Percentiles rank a stretch among this genome's conserved stretches.
Evolutionary conservation across 1,140 invertebrate genomes (phyloP).

Genomic region (Drosophila baimaii): DNA sequence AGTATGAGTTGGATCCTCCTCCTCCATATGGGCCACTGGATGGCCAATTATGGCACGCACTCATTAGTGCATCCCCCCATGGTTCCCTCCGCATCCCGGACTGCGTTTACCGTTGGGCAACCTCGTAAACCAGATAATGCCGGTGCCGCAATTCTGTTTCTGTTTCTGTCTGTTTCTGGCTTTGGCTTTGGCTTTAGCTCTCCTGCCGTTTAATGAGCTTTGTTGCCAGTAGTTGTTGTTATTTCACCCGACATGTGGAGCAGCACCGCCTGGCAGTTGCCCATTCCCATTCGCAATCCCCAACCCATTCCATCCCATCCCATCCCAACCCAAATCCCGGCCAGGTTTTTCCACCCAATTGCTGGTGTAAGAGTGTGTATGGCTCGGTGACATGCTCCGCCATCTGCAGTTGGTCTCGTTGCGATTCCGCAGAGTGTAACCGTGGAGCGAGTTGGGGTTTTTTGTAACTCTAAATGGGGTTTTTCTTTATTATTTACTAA

Average conservation of each 20-base stretch:
- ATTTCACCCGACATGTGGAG: slow-evolving; percentile 49
- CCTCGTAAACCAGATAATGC: slow-evolving; percentile 74
- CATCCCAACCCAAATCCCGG: slow-evolving; percentile 1
- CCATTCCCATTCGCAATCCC: background rate
- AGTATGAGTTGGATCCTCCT: slow-evolving; percentile 34
- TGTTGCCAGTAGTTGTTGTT: slow-evolving; percentile 36
- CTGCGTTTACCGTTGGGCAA: slow-evolving; percentile 69
- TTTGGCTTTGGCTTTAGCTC: slow-evolving; percentile 28
- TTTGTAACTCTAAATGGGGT: background rate
- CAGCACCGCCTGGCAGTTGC: slow-evolving; percentile 8
- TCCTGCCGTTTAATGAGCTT: slow-evolving; percentile 70
- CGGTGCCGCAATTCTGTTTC: slow-evolving; percentile 50
- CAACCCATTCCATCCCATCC: background rate
- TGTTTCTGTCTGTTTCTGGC: slow-evolving; percentile 30
- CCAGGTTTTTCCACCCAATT: slow-evolving; percentile 22
- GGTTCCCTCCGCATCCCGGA: slow-evolving; percentile 5
- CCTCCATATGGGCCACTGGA: slow-evolving; percentile 24
- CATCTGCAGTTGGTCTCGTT: slow-evolving; percentile 31
- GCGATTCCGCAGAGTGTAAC: slow-evolving; percentile 18
- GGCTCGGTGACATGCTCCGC: slow-evolving; percentile 34
- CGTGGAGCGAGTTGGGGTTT: slow-evolving; percentile 16
- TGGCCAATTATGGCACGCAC: slow-evolving; percentile 66
- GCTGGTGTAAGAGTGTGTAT: slow-evolving; percentile 12
- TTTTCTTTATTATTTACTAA: background rate
- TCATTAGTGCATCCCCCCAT: slow-evolving; percentile 52